These are phyloP conservation scores for Ormyrus rosae DNA, from an alignment of 2,888 invertebrate species.

Conservation along the genomic window DNA sequence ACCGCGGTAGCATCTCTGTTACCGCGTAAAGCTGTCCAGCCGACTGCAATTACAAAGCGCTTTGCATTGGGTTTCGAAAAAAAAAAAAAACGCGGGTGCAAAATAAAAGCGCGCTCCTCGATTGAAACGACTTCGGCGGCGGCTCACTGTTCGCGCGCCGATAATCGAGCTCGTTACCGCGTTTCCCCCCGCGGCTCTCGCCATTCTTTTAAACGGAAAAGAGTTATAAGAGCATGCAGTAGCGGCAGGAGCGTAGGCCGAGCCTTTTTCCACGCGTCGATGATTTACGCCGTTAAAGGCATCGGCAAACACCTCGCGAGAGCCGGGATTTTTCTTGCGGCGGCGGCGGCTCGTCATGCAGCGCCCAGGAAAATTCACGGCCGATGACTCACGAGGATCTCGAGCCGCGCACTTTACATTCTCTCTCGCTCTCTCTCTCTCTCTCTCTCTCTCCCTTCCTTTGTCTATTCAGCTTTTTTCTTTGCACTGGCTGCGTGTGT, in stretches of 20 bases:
- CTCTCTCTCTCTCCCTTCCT: slow-evolving; percentile 5
- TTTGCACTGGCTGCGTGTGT: not conserved
- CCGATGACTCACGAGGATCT: slow-evolving; percentile 50
- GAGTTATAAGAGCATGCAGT: slow-evolving; percentile 6
- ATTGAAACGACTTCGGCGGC: slow-evolving; percentile 22
- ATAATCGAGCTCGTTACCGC: slow-evolving; percentile 44
- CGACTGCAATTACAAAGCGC: no score
- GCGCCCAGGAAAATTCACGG: slow-evolving; percentile 49
- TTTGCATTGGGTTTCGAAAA: no score
- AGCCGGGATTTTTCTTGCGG: slow-evolving; percentile 36
- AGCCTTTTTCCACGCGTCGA: slow-evolving; percentile 23
- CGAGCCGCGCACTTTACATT: slow-evolving; percentile 29
- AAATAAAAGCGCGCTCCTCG: not conserved
- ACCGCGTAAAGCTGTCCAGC: no score
- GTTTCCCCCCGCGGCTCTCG: not conserved
- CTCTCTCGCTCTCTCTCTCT: not conserved
- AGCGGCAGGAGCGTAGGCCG: slow-evolving; percentile 7
- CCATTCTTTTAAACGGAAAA: slow-evolving; percentile 3
- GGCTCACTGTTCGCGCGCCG: slow-evolving; percentile 9
- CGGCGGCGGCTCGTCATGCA: slow-evolving; percentile 29
- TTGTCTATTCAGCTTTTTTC: slow-evolving; percentile 24
- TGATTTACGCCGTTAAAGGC: slow-evolving; percentile 51
- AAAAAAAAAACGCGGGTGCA: not conserved
- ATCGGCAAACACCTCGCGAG: slow-evolving; percentile 48
- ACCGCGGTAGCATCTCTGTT: no score